Evolutionary conservation across 23 tunicate genomes (phyloP).

Genomic region (Halocynthia roretzi): DNA sequence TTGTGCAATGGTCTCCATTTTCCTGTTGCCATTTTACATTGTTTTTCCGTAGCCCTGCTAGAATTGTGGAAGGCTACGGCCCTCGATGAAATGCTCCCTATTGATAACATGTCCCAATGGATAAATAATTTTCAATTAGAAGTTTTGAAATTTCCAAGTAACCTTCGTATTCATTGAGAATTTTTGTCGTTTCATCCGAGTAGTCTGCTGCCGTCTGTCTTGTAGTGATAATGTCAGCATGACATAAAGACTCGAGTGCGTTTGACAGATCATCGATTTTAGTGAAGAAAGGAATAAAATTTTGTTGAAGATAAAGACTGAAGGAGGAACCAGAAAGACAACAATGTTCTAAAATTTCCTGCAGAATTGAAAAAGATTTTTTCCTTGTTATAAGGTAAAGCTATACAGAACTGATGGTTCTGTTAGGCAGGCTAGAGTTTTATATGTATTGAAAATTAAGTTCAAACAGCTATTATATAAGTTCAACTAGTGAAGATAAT

Average conservation of each 20-base stretch:
- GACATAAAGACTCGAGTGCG: conserved; percentile 54
- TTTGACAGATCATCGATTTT: conserved; percentile 41
- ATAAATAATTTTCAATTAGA: too few species aligned
- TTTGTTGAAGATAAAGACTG: conserved; percentile 78
- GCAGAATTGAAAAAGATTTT: neutral
- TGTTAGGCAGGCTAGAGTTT: too few species aligned
- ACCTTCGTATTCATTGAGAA: conserved; percentile 70
- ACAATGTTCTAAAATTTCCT: conserved; percentile 65
- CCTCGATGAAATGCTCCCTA: conserved; percentile 62
- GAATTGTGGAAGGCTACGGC: conserved; percentile 73
- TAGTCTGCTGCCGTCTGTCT: conserved; percentile 48
- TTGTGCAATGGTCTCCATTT: conserved; percentile 89
- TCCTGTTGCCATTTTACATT: conserved; percentile 52
- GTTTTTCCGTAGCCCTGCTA: conserved; percentile 54
- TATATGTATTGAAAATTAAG: too few species aligned
- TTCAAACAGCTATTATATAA: too few species aligned
- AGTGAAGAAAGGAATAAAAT: conserved; percentile 46
- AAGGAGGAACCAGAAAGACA: conserved; percentile 61
- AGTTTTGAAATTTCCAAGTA: neutral
- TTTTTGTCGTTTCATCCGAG: conserved; percentile 31
- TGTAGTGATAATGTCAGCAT: conserved; percentile 50
- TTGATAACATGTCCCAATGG: neutral
- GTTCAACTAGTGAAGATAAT: too few species aligned
- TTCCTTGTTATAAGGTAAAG: neutral
- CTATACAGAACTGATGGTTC: too few species aligned